These are phyloP conservation scores for Mungos mungo DNA, from an alignment of 2,113 vertebrate species.

Conservation along the genomic window DNA sequence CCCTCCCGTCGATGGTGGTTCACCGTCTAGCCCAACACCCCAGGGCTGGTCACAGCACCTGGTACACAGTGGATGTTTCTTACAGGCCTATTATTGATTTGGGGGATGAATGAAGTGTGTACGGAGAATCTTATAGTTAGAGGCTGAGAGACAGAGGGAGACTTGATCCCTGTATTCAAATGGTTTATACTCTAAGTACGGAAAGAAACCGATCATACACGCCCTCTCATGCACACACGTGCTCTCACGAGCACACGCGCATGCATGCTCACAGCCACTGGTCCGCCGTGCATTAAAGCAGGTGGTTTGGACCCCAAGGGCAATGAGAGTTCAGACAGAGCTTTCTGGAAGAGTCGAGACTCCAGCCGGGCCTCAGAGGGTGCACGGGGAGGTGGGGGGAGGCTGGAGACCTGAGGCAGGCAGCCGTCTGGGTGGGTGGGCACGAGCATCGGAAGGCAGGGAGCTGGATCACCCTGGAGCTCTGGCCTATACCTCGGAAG, in stretches of 20 bases:
- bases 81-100: neutral
- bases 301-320: neutral
- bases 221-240: no score
- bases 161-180: neutral
- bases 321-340: neutral
- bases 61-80: neutral
- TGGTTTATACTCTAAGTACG: neutral
- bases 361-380: neutral
- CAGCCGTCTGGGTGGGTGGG: rapidly evolving
- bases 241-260: neutral
- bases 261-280: neutral
- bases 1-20: neutral
- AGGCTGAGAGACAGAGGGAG: neutral
- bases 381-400: rapidly evolving
- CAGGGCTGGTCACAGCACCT: neutral
- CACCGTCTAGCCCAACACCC: neutral
- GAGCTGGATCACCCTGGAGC: neutral
- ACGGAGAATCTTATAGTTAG: neutral
- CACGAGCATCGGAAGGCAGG: no score
- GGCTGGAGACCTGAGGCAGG: neutral
- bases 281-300: neutral
- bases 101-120: neutral
- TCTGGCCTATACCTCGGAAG: neutral
- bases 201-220: neutral
- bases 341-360: neutral